These are phyloP conservation scores for Oreochromis aureus DNA, from an alignment of 2,113 vertebrate genomes.

Conservation along the genomic window DNA sequence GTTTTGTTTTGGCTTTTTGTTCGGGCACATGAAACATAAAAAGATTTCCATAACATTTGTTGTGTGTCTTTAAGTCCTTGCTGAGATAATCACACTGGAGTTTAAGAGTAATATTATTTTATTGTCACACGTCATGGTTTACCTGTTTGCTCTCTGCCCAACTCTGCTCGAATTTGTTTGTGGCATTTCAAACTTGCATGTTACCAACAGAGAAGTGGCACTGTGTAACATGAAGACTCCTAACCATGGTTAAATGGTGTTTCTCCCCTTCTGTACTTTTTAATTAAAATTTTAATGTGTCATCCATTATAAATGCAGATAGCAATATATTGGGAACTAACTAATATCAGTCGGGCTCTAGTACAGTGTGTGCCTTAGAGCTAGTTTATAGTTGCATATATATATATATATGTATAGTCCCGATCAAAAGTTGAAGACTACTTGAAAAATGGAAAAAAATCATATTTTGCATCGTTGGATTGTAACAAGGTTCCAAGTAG, in stretches of 20 bases:
- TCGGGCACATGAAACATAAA: neutral
- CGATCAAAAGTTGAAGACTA: neutral
- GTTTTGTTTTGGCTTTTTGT: neutral
- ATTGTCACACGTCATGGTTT: neutral
- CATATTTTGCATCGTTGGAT: neutral
- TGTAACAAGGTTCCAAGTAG: no score
- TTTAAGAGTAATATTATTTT: neutral
- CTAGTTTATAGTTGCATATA: neutral
- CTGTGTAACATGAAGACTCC: neutral
- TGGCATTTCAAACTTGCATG: neutral
- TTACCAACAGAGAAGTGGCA: neutral
- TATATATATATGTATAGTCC: neutral
- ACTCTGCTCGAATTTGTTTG: neutral
- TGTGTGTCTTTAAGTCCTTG: neutral
- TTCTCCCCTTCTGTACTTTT: neutral
- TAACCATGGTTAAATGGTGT: neutral
- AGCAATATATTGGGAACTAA: neutral
- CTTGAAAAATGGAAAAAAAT: fast-evolving
- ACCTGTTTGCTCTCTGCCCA: neutral
- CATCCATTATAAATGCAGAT: neutral
- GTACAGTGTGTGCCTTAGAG: neutral
- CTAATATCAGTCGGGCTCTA: neutral
- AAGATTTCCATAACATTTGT: neutral
- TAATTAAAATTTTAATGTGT: neutral
- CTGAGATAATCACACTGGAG: neutral